Conservation (phyloP, 64 coral and sea anemone genomes). For the Cladopsammia gracilis region DNA sequence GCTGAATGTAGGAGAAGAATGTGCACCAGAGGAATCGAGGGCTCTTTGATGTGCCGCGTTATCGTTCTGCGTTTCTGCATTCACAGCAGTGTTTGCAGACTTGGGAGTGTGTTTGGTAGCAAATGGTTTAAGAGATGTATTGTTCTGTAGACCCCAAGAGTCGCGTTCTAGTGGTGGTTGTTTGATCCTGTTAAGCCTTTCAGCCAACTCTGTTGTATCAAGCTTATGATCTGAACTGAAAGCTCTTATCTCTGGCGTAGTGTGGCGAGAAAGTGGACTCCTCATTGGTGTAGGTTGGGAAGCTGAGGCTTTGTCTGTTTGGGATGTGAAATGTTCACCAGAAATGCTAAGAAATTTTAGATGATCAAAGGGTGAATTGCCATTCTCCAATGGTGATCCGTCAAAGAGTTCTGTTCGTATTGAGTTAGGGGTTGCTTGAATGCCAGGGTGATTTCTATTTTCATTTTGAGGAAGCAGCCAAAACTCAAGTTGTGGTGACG, state of each 20-base stretch:
- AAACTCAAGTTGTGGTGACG: slow-evolving; percentile 28
- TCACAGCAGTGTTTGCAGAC: background rate
- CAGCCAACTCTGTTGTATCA: slow-evolving; percentile 6
- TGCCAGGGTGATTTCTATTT: background rate
- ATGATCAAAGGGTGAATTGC: slow-evolving; percentile 24
- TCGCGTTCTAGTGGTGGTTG: background rate
- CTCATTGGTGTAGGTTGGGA: background rate
- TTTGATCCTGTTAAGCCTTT: slow-evolving; percentile 8
- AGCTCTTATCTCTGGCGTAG: background rate
- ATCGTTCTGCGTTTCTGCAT: background rate
- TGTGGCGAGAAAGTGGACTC: background rate
- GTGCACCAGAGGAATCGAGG: background rate
- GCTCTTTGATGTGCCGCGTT: background rate
- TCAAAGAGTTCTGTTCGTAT: background rate
- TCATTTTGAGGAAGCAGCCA: slow-evolving; percentile 21
- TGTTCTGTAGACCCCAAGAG: background rate
- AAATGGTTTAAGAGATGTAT: background rate
- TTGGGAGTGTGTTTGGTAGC: background rate
- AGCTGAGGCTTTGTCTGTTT: background rate
- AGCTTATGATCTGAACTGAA: slow-evolving; percentile 16
- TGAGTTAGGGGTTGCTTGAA: background rate
- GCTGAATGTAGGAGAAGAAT: background rate
- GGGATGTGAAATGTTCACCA: background rate
- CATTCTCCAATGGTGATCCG: background rate
- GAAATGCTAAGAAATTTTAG: slow-evolving; percentile 3